phyloP scores from a whole-genome alignment of 2,888 invertebrate genomes.

The Euclidia mi region DNA sequence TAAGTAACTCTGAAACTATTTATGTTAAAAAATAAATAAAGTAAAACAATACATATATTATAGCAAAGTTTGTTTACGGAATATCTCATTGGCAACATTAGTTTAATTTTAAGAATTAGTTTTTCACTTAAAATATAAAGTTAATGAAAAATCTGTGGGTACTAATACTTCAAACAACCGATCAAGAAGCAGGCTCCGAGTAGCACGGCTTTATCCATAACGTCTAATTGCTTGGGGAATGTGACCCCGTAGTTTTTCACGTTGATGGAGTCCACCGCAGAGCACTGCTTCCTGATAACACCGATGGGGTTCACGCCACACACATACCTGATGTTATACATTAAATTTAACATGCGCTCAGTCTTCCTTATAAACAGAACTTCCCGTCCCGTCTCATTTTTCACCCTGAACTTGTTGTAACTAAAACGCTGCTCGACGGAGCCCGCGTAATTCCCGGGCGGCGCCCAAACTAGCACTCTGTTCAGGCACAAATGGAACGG shows the following conservation, averaged over 20 bases:
- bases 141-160: neutral
- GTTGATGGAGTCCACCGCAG: conserved; percentile 17
- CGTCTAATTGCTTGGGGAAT: conserved; percentile 64
- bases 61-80: neutral
- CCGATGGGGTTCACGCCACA: conserved; percentile 64
- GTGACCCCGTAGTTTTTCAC: conserved; percentile 59
- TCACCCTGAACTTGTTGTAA: conserved; percentile 58
- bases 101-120: neutral
- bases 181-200: conserved; percentile 73
- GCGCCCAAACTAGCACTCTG: conserved; percentile 67
- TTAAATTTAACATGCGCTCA: conserved; percentile 33
- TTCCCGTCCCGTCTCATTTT: conserved; percentile 50
- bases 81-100: neutral
- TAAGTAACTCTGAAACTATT: no score
- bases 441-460: conserved; percentile 71
- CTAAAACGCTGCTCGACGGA: conserved; percentile 56
- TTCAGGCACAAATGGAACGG: conserved; percentile 55
- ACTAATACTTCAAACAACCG: conserved; percentile 57
- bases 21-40: neutral
- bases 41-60: neutral
- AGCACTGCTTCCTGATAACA: conserved; percentile 54
- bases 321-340: conserved; percentile 32
- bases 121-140: no score
- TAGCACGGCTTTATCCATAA: conserved; percentile 65
- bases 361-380: conserved; percentile 59